These are phyloP conservation scores for Epicampocera succincta DNA, from an alignment of 2,888 invertebrate species.

Conservation along the genomic window DNA sequence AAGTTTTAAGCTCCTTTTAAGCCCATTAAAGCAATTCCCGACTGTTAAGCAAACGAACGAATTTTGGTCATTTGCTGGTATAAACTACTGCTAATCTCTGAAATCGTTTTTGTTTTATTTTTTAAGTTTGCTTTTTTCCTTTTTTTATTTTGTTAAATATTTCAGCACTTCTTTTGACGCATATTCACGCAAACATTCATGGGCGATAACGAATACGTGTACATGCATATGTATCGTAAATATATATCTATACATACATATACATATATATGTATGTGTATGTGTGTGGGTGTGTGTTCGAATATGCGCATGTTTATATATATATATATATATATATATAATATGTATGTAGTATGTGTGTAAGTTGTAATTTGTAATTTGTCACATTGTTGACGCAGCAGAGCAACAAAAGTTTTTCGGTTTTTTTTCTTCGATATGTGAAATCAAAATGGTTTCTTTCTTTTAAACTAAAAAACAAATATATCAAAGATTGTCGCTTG, in stretches of 20 bases:
- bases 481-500: constrained; percentile 63
- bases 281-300: no score
- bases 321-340: no score
- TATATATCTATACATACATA: no score
- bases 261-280: no score
- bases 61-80: constrained; percentile 55
- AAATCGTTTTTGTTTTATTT: neutral
- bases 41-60: constrained; percentile 22
- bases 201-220: no score
- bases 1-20: constrained; percentile 33
- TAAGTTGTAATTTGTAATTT: constrained; percentile 48
- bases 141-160: constrained; percentile 32
- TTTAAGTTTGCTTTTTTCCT: constrained; percentile 7
- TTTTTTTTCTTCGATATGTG: constrained; percentile 30
- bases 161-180: neutral
- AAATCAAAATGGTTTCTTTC: constrained; percentile 28
- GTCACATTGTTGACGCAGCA: constrained; percentile 45
- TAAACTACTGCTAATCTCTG: neutral
- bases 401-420: constrained; percentile 48
- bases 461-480: constrained; percentile 55
- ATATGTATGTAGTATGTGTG: no score
- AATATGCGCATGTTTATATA: no score
- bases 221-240: no score
- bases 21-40: constrained; percentile 23
- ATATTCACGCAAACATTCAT: no score